Base-by-base conservation (phyloP, 2,888 invertebrate genomes). In the Brenthis daphne region DNA sequence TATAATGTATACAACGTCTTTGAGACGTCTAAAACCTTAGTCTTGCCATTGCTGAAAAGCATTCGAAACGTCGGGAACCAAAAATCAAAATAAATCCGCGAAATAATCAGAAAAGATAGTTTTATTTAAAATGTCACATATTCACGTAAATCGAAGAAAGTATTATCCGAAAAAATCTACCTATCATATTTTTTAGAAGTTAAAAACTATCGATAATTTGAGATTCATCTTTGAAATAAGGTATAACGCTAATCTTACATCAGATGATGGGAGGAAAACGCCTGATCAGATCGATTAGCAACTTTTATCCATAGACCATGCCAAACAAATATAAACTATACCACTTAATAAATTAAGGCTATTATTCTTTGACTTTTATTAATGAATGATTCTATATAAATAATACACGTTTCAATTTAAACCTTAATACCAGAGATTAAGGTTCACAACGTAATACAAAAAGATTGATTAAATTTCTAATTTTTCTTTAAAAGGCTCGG, bases 231-330 rank as follows among this genome's bases (percentile, higher is more conserved):
- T 33, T 16, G n/a, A 33, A 50, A 50, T 33, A 33, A 60, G 14
- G 37, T 43, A 43, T 43, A 43, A 43, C 37, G 5, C 29, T 60
- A 60, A 60, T 50, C 50, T 33, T 16, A 50, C 33, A 60, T 50
- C 60, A 29, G 50, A 60, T 33, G 60, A 61, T 51, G 56, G 61
- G 33, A 67, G 56, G 61, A 61, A 66, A 67, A 63, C 67, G 64
- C 69, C 69, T 61, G 33, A 67, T 67, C 54, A 61, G 60, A 54
- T 67, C 64, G 57, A 69, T 72, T 69, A 65, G 64, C 71, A 69
- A 69, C 33, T 55, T 65, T 58, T 63, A 48, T 43, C 16, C 43
- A 0, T 3, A 56, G 4, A 12, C 14, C 16, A 16, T 11, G 3
- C 12, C 3, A 57, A 43, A 57, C 11, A 13, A 65, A 57, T 63